Evolutionary conservation across 2,797 vertebrate genomes (phyloP).

Genomic region (Notolabrus celidotus): DNA sequence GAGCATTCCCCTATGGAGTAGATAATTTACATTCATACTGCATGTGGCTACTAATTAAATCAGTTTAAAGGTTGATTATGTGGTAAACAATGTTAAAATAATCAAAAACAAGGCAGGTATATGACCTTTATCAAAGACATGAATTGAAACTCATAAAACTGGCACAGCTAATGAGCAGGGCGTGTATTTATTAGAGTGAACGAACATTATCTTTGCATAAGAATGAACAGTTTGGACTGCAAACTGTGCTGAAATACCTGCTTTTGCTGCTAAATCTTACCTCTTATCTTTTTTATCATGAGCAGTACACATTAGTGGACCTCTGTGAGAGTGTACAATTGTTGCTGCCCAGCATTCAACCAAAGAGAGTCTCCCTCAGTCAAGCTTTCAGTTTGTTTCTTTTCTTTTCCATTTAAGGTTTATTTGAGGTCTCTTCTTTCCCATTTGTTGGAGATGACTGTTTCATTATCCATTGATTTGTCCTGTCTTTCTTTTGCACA

Average conservation of each 20-base stretch:
- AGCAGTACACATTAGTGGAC: neutral
- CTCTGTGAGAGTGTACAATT: no score
- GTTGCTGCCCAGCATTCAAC: no score
- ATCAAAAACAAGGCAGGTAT: slow-evolving; percentile 41
- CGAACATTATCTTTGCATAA: neutral
- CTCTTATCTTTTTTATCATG: no score
- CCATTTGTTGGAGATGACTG: no score
- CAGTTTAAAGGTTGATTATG: slow-evolving; percentile 38
- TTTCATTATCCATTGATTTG: no score
- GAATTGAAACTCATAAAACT: neutral
- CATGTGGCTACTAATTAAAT: slow-evolving; percentile 44
- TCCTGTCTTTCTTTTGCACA: no score
- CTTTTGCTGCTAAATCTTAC: no score
- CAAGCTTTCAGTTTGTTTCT: no score
- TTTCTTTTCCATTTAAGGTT: no score
- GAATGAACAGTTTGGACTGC: neutral
- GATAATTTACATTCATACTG: slow-evolving; percentile 59
- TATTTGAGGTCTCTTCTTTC: no score
- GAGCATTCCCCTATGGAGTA: slow-evolving; percentile 1
- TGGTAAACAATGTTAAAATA: slow-evolving; percentile 56
- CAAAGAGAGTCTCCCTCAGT: no score
- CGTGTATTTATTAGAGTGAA: neutral
- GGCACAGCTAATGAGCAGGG: slow-evolving; percentile 4
- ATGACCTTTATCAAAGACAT: slow-evolving; percentile 38
- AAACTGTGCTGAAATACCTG: no score